Evolutionary conservation across 2,888 invertebrate species (phyloP), one percentile per base, ranked within the genome.

Genomic region (Cylloceria caligata): DNA sequence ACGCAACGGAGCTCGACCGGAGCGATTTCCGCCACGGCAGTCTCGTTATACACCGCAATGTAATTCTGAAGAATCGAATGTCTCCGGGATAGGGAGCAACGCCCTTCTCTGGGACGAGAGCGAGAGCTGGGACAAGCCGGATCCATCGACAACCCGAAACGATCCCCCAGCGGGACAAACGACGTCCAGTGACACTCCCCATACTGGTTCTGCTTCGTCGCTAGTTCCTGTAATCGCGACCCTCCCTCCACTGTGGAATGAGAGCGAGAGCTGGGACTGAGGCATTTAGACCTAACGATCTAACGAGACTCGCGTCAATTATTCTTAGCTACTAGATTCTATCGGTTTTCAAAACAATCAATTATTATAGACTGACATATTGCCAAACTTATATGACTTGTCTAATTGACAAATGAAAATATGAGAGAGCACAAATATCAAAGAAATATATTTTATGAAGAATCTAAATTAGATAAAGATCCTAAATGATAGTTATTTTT

Each of bases 231-330:
- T 39, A n/a, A 19, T 11, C 39, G 62, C 49, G 9, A 69, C 42
- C 19, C 49, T 69, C 9, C 27, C 60, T 2, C 62, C 77, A n/a
- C 39, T 69, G 3, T 77, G 57, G 21, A 36, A 64, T 16, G 55
- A 39, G 45, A 71, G 45, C 45, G 78, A 78, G n/a, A 75, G 74
- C 19, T 60, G 60, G 60, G 60, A 60, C 9, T 60, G 55, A 60
- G 24, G 9, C 2, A 52, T 21, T 27, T 52, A 11, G n/a, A 21
- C 7, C 4, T 4, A 45, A 55, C 0, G 27, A 57, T 30, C 11
- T 57, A 30, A 30, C 16, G 57, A 60, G 19, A 60, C 6, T 34
- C 16, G 16, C 16, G 34, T 6, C 7, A 60, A 34, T 60, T 34
- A 30, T 16, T 16, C 36, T 34, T 9, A 34, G n/a, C n/a, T n/a